phyloP scores from a whole-genome alignment of 1,140 invertebrate species.

The Leptestheria dahalacensis region DNA sequence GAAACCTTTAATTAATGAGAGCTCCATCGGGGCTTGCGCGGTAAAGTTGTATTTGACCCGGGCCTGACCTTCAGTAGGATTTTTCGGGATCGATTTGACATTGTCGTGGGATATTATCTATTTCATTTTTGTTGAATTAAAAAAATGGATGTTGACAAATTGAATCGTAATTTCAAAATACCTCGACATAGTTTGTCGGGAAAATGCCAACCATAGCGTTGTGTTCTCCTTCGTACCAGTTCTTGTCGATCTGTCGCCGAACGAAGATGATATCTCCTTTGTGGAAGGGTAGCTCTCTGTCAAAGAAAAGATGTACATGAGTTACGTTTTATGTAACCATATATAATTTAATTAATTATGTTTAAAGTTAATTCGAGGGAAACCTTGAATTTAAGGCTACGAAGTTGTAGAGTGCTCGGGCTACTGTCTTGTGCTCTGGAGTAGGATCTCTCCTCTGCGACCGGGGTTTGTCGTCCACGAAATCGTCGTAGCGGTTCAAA shows the following conservation, averaged over 20 bases:
- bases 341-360: not conserved
- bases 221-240: conserved; percentile 89
- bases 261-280: conserved; percentile 81
- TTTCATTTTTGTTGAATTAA: conserved; percentile 27
- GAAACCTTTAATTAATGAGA: conserved; percentile 65
- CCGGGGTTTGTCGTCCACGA: conserved; percentile 40
- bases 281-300: conserved; percentile 68
- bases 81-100: conserved; percentile 44
- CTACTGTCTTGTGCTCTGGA: conserved; percentile 55
- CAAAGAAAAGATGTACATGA: conserved; percentile 17
- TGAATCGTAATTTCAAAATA: conserved; percentile 28
- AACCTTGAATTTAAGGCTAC: conserved; percentile 59
- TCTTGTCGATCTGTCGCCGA: conserved; percentile 71
- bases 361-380: not conserved
- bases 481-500: conserved; percentile 81
- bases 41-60: conserved; percentile 81
- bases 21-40: conserved; percentile 73
- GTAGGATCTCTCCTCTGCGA: conserved; percentile 38
- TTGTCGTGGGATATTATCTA: conserved; percentile 61
- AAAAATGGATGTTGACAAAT: not conserved
- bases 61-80: conserved; percentile 63
- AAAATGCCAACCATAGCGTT: conserved; percentile 78
- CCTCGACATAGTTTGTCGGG: conserved; percentile 82
- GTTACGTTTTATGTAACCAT: too few relatives aligned
- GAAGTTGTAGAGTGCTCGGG: conserved; percentile 79